phyloP scores from a whole-genome alignment of 2,113 vertebrate species.

The Ia io region DNA sequence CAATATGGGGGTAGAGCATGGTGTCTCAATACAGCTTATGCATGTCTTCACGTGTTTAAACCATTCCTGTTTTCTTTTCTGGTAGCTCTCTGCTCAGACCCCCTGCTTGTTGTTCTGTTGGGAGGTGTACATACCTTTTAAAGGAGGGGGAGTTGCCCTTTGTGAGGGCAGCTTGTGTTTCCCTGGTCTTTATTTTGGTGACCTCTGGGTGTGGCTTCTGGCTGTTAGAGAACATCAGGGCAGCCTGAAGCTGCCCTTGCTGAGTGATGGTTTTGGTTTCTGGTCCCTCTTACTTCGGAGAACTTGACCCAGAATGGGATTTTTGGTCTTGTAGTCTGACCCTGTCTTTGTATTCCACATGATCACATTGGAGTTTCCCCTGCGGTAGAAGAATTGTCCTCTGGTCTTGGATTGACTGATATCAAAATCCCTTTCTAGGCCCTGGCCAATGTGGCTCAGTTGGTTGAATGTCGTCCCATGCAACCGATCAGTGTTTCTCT shows the following conservation, averaged over 20 bases:
- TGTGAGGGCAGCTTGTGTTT: neutral
- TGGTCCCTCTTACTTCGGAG: neutral
- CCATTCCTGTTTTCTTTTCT: neutral
- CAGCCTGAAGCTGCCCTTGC: neutral
- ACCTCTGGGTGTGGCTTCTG: neutral
- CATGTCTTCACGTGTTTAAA: neutral
- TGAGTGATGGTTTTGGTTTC: neutral
- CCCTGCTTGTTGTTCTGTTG: neutral
- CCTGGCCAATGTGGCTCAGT: neutral
- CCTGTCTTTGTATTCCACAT: neutral
- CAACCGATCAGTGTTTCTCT: neutral
- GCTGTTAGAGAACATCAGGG: neutral
- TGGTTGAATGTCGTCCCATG: neutral
- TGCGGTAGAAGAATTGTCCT: neutral
- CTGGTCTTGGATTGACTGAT: neutral
- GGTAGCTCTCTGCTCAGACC: neutral
- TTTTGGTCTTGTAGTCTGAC: no score
- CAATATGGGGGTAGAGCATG: accelerated
- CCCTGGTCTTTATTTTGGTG: neutral
- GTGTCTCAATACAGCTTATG: neutral
- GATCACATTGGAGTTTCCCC: neutral
- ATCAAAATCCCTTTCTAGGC: neutral
- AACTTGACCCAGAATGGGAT: neutral
- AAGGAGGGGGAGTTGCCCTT: neutral
- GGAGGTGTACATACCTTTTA: neutral